Evolutionary conservation across 92 coral and sea anemone species (phyloP).

Genomic region (Plumapathes pennacea): DNA sequence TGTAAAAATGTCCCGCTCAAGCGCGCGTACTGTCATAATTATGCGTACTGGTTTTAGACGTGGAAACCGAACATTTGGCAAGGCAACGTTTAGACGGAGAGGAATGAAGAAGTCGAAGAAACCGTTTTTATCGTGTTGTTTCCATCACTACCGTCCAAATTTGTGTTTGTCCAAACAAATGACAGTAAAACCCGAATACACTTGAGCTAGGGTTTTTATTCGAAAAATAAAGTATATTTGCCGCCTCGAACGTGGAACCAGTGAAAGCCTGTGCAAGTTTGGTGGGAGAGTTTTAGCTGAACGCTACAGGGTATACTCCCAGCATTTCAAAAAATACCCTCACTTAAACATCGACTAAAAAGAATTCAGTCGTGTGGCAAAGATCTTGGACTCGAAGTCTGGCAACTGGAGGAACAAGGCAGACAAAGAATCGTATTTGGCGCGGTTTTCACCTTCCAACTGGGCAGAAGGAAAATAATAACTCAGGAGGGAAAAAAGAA

Average conservation of each 20-base stretch:
- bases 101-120: too few species aligned
- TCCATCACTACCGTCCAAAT: too few species aligned
- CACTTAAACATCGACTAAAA: slow-evolving; percentile 1
- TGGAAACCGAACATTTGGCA: too few species aligned
- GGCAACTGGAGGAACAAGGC: slow-evolving; percentile 11
- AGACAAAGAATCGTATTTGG: slow-evolving; percentile 14
- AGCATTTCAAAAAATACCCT: slow-evolving; percentile 19
- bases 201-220: slow-evolving; percentile 44
- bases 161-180: slow-evolving; percentile 2
- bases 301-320: slow-evolving; percentile 7
- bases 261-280: slow-evolving; percentile 29
- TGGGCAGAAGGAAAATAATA: slow-evolving; percentile 8
- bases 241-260: not conserved
- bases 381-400: slow-evolving; percentile 3
- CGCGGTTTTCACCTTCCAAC: slow-evolving; percentile 7
- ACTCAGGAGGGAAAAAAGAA: slow-evolving; percentile 10
- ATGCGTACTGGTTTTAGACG: too few species aligned
- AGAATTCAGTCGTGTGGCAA: slow-evolving; percentile 13
- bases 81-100: too few species aligned
- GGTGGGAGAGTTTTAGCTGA: slow-evolving; percentile 6
- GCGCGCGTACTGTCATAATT: too few species aligned
- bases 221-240: slow-evolving; percentile 13
- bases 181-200: slow-evolving; percentile 19
- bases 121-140: too few species aligned
- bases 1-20: too few species aligned